phyloP scores from a whole-genome alignment of 1,140 invertebrate genomes.

The Melipona quadrifasciata region DNA sequence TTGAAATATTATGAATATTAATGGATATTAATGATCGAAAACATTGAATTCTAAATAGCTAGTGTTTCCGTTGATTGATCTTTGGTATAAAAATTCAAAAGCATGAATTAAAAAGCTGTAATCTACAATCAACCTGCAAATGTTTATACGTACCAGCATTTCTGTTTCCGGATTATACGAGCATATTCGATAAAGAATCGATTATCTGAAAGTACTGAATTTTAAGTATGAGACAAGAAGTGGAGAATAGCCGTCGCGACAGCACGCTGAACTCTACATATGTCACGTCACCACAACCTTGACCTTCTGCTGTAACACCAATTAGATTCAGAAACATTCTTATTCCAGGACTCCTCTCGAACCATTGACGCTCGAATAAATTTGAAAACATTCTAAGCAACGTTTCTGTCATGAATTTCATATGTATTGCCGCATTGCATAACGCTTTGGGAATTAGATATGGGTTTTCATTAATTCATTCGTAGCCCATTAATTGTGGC shows the following conservation, averaged over 20 bases:
- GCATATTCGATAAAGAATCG: not conserved
- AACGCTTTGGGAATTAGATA: not conserved
- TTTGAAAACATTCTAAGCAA: not conserved
- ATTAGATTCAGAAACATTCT: conserved; percentile 37
- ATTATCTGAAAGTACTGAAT: not conserved
- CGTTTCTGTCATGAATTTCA: not conserved
- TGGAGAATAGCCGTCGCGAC: not conserved
- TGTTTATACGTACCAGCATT: not conserved
- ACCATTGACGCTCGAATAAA: not conserved
- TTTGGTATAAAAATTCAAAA: not conserved
- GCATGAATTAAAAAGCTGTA: not conserved
- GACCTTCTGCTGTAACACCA: conserved; percentile 39
- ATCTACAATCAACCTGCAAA: not conserved
- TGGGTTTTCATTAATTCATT: not conserved
- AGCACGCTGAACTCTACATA: conserved; percentile 40
- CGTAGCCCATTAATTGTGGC: not conserved
- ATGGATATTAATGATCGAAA: not conserved
- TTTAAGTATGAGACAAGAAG: conserved; percentile 6
- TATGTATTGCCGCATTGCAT: not conserved
- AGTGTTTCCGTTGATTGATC: not conserved
- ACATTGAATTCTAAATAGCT: not conserved
- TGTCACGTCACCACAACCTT: conserved; percentile 26
- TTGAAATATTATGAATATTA: not conserved
- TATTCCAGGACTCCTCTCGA: not conserved
- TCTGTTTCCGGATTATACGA: not conserved